phyloP scores from a whole-genome alignment of 2,113 vertebrate species.

The Solenodon paradoxus region DNA sequence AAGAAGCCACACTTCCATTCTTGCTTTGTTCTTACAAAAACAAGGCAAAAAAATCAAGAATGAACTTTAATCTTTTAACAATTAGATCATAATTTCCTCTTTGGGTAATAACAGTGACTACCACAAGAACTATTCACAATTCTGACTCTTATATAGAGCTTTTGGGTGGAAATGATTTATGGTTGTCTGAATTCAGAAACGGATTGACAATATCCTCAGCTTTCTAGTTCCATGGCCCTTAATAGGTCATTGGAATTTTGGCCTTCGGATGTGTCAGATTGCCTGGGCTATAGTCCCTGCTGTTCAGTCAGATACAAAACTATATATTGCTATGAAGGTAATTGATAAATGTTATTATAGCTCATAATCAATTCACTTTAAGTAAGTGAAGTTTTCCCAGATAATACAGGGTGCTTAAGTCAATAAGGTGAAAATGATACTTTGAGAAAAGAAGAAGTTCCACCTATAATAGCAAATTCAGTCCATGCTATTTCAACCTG shows the following conservation, averaged over 20 bases:
- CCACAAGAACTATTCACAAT: not conserved
- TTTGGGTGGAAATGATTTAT: not conserved
- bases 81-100: not conserved
- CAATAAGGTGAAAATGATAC: not conserved
- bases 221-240: not conserved
- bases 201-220: not conserved
- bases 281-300: accelerated
- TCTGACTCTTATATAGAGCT: not conserved
- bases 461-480: not conserved
- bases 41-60: not conserved
- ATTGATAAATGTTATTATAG: not conserved
- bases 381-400: not conserved
- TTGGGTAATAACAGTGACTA: not conserved
- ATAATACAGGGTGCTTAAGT: not conserved
- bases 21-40: constrained; percentile 28
- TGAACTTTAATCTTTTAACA: constrained; percentile 38
- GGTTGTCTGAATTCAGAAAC: not conserved
- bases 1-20: not conserved
- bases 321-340: not conserved
- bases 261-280: not conserved
- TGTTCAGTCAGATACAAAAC: not conserved
- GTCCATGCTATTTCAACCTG: not conserved
- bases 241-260: not conserved
- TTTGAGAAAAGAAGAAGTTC: not conserved
- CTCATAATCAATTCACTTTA: not conserved